Conservation (phyloP, 2,888 invertebrate genomes). For the Nezara viridula region DNA sequence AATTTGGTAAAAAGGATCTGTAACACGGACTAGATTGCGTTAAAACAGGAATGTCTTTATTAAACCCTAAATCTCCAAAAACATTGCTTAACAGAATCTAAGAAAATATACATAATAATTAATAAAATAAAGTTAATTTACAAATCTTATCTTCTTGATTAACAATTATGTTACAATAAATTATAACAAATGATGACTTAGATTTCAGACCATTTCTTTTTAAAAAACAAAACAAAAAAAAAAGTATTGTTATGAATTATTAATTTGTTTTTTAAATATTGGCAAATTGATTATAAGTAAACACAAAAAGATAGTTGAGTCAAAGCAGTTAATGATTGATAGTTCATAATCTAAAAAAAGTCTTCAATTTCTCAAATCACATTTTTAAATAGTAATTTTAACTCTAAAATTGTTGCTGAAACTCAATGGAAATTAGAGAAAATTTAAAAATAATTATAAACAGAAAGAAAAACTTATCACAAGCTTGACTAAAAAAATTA, state of each 20-base stretch:
- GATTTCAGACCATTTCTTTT: not conserved
- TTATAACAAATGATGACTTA: constrained; percentile 14
- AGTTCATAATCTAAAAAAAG: constrained; percentile 1
- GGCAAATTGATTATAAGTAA: not conserved
- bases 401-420: not conserved
- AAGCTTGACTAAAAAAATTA: not conserved
- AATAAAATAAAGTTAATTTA: not conserved
- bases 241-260: not conserved
- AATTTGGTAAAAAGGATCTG: no score
- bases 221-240: no score
- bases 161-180: not conserved
- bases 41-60: not conserved
- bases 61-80: not conserved
- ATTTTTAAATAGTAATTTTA: not conserved
- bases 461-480: not conserved
- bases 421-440: not conserved
- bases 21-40: no score
- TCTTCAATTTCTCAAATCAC: constrained; percentile 19
- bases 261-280: not conserved
- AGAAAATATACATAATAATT: not conserved
- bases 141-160: not conserved
- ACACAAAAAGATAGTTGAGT: not conserved
- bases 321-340: not conserved
- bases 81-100: not conserved
- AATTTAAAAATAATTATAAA: not conserved